Percentiles rank a stretch among this genome's conserved stretches.
phyloP scores from a whole-genome alignment of 2,797 vertebrate genomes.

The Pelochelys cantorii region DNA sequence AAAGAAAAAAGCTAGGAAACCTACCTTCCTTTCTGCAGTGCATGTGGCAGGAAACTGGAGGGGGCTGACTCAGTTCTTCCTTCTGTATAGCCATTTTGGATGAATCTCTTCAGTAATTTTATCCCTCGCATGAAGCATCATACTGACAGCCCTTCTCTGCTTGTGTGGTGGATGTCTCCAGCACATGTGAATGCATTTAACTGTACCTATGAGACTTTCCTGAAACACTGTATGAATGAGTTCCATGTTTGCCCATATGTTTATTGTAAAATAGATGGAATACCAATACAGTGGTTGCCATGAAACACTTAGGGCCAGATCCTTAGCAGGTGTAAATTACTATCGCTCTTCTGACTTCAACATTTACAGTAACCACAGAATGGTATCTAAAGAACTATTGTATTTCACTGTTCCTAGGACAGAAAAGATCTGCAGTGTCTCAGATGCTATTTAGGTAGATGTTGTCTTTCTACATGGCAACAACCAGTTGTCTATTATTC shows the following conservation, averaged over 20 bases:
- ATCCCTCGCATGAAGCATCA: background rate
- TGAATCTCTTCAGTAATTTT: background rate
- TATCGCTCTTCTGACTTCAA: fast-evolving
- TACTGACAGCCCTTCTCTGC: background rate
- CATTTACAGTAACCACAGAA: background rate
- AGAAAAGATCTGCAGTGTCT: background rate
- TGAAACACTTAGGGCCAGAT: background rate
- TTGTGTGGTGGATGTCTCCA: background rate
- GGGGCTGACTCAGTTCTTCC: background rate
- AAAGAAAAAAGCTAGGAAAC: background rate
- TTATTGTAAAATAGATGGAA: background rate
- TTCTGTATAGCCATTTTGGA: fast-evolving
- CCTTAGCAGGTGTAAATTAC: background rate
- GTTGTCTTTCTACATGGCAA: background rate
- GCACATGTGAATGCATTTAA: background rate
- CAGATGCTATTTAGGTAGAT: background rate
- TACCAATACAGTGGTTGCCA: background rate
- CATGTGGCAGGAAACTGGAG: background rate
- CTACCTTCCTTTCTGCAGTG: background rate
- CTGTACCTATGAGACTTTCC: background rate
- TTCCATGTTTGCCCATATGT: fast-evolving
- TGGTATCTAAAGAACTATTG: background rate
- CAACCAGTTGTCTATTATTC: background rate
- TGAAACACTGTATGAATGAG: background rate
- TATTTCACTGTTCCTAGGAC: background rate